Conservation (phyloP, 2,797 vertebrate species). For the Podargus strigoides region DNA sequence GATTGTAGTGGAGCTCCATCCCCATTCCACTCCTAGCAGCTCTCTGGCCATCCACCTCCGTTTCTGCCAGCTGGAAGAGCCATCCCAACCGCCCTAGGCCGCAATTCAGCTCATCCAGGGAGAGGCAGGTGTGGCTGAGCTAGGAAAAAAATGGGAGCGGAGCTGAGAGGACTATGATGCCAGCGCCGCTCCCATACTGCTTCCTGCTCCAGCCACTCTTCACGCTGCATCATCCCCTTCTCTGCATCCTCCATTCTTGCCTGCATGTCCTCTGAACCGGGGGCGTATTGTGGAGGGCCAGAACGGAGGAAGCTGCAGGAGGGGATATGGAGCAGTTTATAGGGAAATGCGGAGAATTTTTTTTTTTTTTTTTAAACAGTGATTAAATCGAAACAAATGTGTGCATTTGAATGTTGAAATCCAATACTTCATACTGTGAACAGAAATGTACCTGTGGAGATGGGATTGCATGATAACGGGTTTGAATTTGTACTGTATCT, state of each 20-base stretch:
- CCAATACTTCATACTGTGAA: neutral
- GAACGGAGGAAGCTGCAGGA: neutral
- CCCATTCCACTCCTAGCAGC: conserved; percentile 70
- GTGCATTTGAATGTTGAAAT: neutral
- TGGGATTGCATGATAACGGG: neutral
- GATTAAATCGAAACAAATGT: neutral
- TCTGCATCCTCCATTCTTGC: neutral
- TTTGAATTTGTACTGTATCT: conserved; percentile 14
- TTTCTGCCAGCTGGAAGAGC: neutral
- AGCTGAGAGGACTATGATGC: neutral
- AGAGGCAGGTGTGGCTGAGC: conserved; percentile 52
- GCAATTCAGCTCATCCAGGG: neutral
- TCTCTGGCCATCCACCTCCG: conserved; percentile 65
- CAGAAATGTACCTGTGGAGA: neutral
- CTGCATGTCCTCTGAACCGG: neutral
- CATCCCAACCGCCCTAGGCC: neutral
- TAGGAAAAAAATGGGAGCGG: conserved; percentile 5
- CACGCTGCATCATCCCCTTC: neutral
- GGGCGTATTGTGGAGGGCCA: neutral
- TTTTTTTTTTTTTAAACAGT: neutral
- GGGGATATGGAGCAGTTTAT: neutral
- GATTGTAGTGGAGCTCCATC: conserved; percentile 70
- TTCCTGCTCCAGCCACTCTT: conserved; percentile 2
- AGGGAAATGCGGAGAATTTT: rapidly evolving
- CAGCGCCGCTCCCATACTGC: conserved; percentile 1